A percentile compares a stretch with the other conserved stretches of the same genome.
Conservation (phyloP, 2,113 vertebrate genomes). For the Oreamnos americanus region DNA sequence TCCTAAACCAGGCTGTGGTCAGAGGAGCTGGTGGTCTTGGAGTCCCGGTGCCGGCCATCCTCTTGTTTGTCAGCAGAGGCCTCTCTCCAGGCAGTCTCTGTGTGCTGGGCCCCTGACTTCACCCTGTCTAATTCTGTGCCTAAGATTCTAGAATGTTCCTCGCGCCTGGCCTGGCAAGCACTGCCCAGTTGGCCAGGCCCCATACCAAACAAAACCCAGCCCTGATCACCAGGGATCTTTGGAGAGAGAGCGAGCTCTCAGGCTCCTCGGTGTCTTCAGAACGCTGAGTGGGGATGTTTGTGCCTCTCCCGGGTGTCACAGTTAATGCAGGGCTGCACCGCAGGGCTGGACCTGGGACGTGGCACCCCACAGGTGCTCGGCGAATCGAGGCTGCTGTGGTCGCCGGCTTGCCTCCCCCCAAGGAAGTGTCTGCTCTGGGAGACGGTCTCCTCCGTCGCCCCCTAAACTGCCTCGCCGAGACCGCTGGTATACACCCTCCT, state of each 20-base stretch:
- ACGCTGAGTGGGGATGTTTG: not conserved
- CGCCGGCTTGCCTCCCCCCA: not conserved
- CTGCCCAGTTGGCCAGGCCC: constrained; percentile 47
- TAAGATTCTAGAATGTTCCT: constrained; percentile 3
- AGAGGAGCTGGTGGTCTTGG: not conserved
- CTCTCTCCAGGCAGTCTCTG: not conserved
- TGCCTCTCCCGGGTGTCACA: not conserved
- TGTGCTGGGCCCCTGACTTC: not conserved
- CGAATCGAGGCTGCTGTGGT: not conserved
- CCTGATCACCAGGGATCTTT: constrained; percentile 28
- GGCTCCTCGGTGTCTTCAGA: constrained; percentile 16
- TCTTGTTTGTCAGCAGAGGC: not conserved
- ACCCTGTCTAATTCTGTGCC: constrained; percentile 14
- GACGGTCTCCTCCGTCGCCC: not conserved
- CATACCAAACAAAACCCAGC: constrained; percentile 36
- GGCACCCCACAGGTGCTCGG: not conserved
- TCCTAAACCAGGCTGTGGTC: not conserved
- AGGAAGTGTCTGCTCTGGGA: not conserved
- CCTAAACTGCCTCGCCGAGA: not conserved
- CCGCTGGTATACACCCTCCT: not conserved
- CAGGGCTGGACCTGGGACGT: not conserved
- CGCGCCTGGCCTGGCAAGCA: not conserved
- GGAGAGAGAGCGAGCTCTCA: not conserved
- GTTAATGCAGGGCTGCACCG: not conserved
- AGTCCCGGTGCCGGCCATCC: not conserved